These are phyloP conservation scores for Scaptomyza flava DNA, from an alignment of 2,888 invertebrate genomes.

Conservation along the genomic window DNA sequence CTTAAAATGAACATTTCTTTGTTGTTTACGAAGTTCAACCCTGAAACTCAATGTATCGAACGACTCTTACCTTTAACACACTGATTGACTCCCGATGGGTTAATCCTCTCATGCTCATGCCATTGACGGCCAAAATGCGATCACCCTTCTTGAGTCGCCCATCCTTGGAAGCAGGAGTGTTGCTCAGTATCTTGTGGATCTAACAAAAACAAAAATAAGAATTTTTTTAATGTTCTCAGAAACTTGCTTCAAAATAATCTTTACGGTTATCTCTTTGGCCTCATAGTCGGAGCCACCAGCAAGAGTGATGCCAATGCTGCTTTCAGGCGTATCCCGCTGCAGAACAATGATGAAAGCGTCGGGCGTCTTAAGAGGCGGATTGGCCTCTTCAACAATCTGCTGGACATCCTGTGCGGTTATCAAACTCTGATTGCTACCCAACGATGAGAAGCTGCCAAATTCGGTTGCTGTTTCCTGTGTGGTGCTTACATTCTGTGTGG, in stretches of 20 bases:
- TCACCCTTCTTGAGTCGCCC: conserved; percentile 94
- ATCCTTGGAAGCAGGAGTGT: conserved; percentile 94
- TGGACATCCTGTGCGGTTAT: conserved; percentile 86
- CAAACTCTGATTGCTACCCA: conserved; percentile 84
- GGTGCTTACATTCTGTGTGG: conserved; percentile 82
- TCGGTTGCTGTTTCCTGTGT: conserved; percentile 84
- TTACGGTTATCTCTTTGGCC: conserved; percentile 95
- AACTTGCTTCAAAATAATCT: conserved; percentile 66
- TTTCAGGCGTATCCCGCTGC: conserved; percentile 88
- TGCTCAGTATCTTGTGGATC: conserved; percentile 94
- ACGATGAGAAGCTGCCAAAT: conserved; percentile 84
- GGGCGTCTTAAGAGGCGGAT: conserved; percentile 87
- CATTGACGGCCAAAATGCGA: conserved; percentile 95
- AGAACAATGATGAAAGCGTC: conserved; percentile 88
- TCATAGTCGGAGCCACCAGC: conserved; percentile 96
- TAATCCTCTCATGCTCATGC: conserved; percentile 91
- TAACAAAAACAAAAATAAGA: conserved; percentile 75
- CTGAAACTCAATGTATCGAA: too few species aligned
- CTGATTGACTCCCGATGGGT: conserved; percentile 95
- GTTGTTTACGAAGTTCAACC: too few species aligned
- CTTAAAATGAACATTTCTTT: too few species aligned
- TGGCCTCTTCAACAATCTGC: conserved; percentile 88
- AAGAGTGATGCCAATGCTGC: conserved; percentile 93
- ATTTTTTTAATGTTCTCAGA: neutral
- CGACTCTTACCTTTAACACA: conserved; percentile 90